Conservation (phyloP, 2,113 vertebrate genomes). For the Chaetorhynchus papuensis region DNA sequence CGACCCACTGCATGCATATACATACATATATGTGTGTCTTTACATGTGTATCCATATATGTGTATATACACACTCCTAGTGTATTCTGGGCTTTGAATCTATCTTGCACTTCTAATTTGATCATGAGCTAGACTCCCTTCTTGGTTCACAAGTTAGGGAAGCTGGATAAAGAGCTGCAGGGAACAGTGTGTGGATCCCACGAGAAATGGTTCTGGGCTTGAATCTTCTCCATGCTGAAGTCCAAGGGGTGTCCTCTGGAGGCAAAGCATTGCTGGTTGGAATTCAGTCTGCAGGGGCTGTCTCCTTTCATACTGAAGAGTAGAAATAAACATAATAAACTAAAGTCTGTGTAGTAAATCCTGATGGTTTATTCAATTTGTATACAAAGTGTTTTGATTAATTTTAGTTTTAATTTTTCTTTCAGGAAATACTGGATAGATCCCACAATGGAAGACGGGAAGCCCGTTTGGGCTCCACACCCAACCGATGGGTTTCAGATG, state of each 20-base stretch:
- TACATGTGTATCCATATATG: not conserved
- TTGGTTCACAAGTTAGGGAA: not conserved
- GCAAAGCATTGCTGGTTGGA: accelerated
- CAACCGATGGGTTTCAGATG: conserved; percentile 93
- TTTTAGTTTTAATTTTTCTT: not conserved
- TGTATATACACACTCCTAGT: not conserved
- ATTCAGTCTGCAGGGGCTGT: not conserved
- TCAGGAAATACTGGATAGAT: conserved; percentile 54
- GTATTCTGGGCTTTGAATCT: not conserved
- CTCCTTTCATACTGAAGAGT: not conserved
- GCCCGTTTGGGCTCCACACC: conserved; percentile 96
- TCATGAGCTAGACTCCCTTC: not conserved
- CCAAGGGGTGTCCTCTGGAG: not conserved
- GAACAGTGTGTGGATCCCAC: not conserved
- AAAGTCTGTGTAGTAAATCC: not conserved
- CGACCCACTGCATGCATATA: not conserved
- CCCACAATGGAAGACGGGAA: conserved; percentile 92
- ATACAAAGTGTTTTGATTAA: not conserved
- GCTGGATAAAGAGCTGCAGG: not conserved
- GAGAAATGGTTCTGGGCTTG: not conserved
- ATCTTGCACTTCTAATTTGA: not conserved
- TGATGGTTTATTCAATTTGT: not conserved
- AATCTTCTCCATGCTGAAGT: not conserved
- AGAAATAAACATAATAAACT: not conserved
- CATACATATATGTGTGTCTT: not conserved